A percentile compares a stretch with the other conserved stretches of the same genome.
Evolutionary conservation across 2,797 vertebrate species (phyloP).

Genomic region (Otolemur crassicaudatus): DNA sequence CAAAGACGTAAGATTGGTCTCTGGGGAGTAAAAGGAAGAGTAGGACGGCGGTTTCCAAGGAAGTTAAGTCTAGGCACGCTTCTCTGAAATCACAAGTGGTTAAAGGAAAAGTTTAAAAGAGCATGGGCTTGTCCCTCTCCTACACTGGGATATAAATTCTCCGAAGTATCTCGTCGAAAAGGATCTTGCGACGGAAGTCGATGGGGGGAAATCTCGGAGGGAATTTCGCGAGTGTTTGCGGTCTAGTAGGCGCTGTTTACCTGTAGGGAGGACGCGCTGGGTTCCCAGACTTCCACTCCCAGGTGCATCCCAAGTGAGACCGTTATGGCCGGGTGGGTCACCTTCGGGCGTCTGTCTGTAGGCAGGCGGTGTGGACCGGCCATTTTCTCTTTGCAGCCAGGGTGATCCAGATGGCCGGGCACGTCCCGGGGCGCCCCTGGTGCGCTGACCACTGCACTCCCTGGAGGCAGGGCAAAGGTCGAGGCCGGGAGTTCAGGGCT

Average conservation of each 20-base stretch:
- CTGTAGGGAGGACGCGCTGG: background rate
- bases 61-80: slow-evolving; percentile 7
- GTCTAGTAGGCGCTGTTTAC: background rate
- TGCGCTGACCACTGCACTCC: background rate
- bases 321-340: background rate
- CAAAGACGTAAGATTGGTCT: background rate
- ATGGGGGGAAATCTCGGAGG: background rate
- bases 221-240: background rate
- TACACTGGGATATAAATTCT: background rate
- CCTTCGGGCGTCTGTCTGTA: background rate
- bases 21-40: background rate
- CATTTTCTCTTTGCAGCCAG: background rate
- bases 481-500: background rate
- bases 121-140: background rate
- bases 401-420: background rate
- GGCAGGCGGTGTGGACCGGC: background rate
- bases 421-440: rapidly evolving
- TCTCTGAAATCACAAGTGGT: slow-evolving; percentile 52
- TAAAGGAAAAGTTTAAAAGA: slow-evolving; percentile 21
- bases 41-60: slow-evolving; percentile 6
- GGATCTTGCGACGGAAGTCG: background rate
- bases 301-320: background rate
- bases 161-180: background rate
- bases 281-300: background rate
- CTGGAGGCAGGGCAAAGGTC: background rate